A percentile compares a stretch with the other conserved stretches of the same genome.
Conservation (phyloP, 2,888 invertebrate genomes). For the Hypena proboscidalis region DNA sequence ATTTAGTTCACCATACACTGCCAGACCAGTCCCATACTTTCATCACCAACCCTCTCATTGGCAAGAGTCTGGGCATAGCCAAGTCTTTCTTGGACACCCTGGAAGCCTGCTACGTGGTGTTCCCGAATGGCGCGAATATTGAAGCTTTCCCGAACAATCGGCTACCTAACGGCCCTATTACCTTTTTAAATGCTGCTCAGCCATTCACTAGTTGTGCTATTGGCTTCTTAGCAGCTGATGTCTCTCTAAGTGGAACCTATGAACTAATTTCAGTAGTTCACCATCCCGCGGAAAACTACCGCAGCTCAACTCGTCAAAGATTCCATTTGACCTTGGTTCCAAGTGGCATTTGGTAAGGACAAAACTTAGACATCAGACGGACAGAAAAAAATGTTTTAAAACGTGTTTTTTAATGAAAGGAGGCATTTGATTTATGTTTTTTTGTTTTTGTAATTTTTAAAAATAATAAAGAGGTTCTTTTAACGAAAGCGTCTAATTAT, state of each 20-base stretch:
- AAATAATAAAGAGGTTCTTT: too few species aligned
- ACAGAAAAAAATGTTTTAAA: too few species aligned
- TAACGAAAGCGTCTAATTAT: too few species aligned
- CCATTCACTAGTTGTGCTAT: conserved; percentile 25
- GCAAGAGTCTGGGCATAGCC: conserved; percentile 17
- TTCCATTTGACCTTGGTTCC: conserved; percentile 22
- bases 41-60: conserved; percentile 19
- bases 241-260: conserved; percentile 24
- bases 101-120: conserved; percentile 16
- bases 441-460: too few species aligned
- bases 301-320: conserved; percentile 17
- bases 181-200: conserved; percentile 10
- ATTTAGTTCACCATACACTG: conserved; percentile 17
- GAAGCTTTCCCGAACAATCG: conserved; percentile 26
- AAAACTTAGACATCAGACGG: too few species aligned
- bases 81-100: conserved; percentile 27
- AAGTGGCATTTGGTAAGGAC: not conserved
- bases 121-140: conserved; percentile 17
- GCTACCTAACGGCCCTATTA: conserved; percentile 19
- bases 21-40: conserved; percentile 9
- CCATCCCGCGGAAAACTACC: conserved; percentile 15
- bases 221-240: conserved; percentile 16
- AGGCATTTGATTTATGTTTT: too few species aligned
- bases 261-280: conserved; percentile 23
- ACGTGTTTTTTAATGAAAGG: too few species aligned